These are phyloP conservation scores for Folsomia manolachei DNA, from an alignment of 2,888 invertebrate species.

Conservation along the genomic window DNA sequence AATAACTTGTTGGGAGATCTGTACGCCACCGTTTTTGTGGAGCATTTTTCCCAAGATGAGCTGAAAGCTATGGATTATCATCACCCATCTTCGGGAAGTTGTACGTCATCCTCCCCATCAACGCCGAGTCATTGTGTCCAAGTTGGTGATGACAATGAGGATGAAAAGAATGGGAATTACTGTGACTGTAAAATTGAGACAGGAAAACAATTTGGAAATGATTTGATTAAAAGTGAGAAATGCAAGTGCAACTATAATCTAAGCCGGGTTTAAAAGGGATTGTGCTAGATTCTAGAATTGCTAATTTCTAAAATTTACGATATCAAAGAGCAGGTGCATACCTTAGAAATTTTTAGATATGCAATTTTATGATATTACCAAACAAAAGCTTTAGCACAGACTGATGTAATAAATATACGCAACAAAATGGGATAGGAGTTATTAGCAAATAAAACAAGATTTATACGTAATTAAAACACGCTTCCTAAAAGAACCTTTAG, in stretches of 20 bases:
- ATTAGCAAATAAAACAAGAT: no score
- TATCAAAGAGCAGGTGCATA: no score
- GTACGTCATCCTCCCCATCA: background rate
- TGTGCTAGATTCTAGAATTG: no score
- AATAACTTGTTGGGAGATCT: constrained; percentile 86
- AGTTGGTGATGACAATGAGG: background rate
- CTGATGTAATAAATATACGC: no score
- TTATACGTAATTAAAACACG: no score
- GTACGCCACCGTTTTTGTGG: constrained; percentile 80
- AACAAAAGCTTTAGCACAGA: no score
- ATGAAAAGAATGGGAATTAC: background rate
- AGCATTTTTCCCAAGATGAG: constrained; percentile 76
- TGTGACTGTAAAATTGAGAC: background rate
- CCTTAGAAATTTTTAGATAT: no score
- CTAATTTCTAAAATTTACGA: no score
- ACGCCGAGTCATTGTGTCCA: no score
- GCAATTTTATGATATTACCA: no score
- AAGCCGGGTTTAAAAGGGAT: background rate
- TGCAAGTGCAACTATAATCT: background rate
- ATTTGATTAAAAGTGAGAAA: background rate
- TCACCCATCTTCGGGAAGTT: background rate
- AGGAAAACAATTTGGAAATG: background rate
- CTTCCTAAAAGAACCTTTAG: no score
- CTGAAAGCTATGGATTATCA: constrained; percentile 61
- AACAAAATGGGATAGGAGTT: no score